A percentile compares a stretch with the other conserved stretches of the same genome.
These are phyloP conservation scores for Leptopilina myrica DNA, from an alignment of 2,888 invertebrate genomes.

Conservation along the genomic window DNA sequence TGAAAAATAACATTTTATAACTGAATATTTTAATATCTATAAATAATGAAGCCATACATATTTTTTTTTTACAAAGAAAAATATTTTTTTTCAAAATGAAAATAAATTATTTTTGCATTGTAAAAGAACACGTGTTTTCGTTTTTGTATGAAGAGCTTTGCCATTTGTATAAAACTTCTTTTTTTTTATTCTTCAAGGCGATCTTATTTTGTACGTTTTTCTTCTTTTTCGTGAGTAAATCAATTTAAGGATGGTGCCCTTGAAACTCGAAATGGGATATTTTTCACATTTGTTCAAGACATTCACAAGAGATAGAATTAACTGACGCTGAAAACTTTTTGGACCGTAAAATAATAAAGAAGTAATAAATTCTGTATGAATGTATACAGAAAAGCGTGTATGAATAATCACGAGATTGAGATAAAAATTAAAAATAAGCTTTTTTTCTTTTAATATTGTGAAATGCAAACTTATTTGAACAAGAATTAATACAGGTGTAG, in stretches of 20 bases:
- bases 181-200: not conserved
- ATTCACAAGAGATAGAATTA: not conserved
- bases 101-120: too few species aligned
- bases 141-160: not conserved
- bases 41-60: too few species aligned
- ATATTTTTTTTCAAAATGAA: too few species aligned
- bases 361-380: not conserved
- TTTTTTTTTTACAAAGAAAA: too few species aligned
- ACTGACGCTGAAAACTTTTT: not conserved
- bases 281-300: not conserved
- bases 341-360: too few species aligned
- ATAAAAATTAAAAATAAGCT: not conserved
- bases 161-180: not conserved
- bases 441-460: not conserved
- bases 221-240: not conserved
- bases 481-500: not conserved
- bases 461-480: not conserved
- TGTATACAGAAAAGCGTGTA: not conserved
- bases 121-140: not conserved
- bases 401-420: not conserved
- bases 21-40: too few species aligned
- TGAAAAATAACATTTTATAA: too few species aligned
- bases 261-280: slow-evolving; percentile 1
- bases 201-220: not conserved
- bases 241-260: slow-evolving; percentile 5